These are phyloP conservation scores for Drosophila falleni DNA, from an alignment of 2,888 invertebrate species.

Conservation along the genomic window DNA sequence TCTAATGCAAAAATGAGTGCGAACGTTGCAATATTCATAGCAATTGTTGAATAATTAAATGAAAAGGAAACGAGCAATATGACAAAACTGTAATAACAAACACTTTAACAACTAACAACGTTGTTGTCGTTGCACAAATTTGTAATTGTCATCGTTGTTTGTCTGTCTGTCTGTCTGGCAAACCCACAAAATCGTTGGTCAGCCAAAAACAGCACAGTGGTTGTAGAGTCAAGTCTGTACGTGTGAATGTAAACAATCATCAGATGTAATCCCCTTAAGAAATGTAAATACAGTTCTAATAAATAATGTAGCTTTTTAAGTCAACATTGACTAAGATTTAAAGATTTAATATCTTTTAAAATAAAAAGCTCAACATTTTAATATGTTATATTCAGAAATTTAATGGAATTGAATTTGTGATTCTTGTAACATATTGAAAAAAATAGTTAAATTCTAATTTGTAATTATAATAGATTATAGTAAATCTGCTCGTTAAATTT, in stretches of 20 bases:
- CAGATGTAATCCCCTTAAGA: constrained; percentile 4
- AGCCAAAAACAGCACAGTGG: constrained; percentile 34
- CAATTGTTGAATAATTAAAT: constrained; percentile 64
- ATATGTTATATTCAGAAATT: too few relatives aligned
- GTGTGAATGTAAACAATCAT: constrained; percentile 16
- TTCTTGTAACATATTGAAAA: too few relatives aligned
- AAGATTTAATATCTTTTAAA: too few relatives aligned
- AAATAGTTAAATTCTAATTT: not conserved
- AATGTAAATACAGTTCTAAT: constrained; percentile 15
- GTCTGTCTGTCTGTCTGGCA: constrained; percentile 20
- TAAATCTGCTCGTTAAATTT: not conserved
- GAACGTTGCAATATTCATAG: constrained; percentile 33
- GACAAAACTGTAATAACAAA: constrained; percentile 57
- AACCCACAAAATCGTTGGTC: constrained; percentile 13
- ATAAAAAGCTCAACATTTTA: too few relatives aligned
- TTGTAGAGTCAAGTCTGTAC: constrained; percentile 13
- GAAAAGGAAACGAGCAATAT: constrained; percentile 69
- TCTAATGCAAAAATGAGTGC: constrained; percentile 52
- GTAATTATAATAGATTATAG: too few relatives aligned
- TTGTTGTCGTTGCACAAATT: constrained; percentile 49
- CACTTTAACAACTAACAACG: constrained; percentile 19
- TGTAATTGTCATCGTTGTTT: constrained; percentile 67
- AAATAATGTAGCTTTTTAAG: not conserved
- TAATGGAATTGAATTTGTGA: not conserved
- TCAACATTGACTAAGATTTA: too few relatives aligned